phyloP scores from a whole-genome alignment of 2,888 invertebrate species.

The Girardia tigrina region DNA sequence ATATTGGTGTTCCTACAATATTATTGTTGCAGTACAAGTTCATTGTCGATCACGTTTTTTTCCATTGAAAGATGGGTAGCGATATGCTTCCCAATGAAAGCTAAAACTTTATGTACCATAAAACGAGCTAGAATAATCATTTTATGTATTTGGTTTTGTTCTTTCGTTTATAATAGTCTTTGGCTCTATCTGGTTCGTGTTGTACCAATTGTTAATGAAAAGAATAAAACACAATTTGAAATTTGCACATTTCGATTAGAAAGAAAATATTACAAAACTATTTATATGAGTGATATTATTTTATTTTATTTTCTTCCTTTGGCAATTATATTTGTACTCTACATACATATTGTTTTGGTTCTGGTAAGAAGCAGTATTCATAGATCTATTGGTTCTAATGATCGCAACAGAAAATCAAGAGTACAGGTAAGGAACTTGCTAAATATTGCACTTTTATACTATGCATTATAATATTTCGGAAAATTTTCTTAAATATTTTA shows the following conservation, averaged over 20 bases:
- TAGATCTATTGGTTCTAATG: conserved; percentile 2
- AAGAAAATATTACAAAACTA: conserved; percentile 51
- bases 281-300: conserved; percentile 56
- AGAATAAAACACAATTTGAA: conserved; percentile 40
- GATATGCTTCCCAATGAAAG: conserved; percentile 56
- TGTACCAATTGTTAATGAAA: conserved; percentile 41
- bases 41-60: conserved; percentile 57
- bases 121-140: conserved; percentile 56
- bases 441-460: no score
- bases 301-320: conserved; percentile 57
- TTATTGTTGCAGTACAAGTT: conserved; percentile 56
- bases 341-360: conserved; percentile 54
- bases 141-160: conserved; percentile 55
- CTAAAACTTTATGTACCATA: conserved; percentile 56
- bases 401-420: neutral
- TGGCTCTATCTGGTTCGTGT: conserved; percentile 55
- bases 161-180: conserved; percentile 55
- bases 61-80: conserved; percentile 58
- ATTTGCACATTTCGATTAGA: conserved; percentile 52
- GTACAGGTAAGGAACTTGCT: neutral
- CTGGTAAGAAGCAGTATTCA: conserved; percentile 8
- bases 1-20: conserved; percentile 55
- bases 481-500: no score
- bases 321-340: conserved; percentile 55
- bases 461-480: no score